Base-by-base conservation (phyloP, 1,140 invertebrate species). In the Lepeophtheirus salmonis region DNA sequence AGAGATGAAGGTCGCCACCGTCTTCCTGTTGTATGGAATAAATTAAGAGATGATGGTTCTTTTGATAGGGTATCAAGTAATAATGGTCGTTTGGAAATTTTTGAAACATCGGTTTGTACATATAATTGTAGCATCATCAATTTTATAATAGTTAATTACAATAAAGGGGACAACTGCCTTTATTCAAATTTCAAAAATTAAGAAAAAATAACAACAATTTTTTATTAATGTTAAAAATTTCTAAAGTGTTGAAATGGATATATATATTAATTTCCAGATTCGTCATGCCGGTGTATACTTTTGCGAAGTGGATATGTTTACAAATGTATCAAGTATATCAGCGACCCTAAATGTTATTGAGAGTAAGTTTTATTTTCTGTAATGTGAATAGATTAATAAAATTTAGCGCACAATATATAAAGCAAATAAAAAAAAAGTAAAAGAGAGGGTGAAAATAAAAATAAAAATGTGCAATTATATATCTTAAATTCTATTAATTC, bases 31-130 rank as follows among this genome's bases (percentile, higher is more conserved):
- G 75, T 76, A 23, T 90, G 87, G 87, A 66, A 74, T 0, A 76
- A 84, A 60, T 80, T 78, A 51, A 80, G 81, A 60, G 80, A 80
- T 24, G 69, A 75, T 22, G 77, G 80, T 0, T 67, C 91, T 25
- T 87, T 86, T 26, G 69, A 77, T 0, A 82, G 81, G 18, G 80
- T 80, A 16, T 74, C 72, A 14, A 83, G 88, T 66, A 71, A 72
- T 18, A 79, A 80, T 56, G 86, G 87, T 57, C 79, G 87, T 50
- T 70, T 91, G 26, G 86, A 88, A 74, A 87, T 91, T 68, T 83
- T 81, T 1, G 82, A 84, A 66, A 84, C 91, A 62, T 79, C 84
- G 65, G 79, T 80, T 70, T 72, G 71, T 63, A 20, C 26, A 23
- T 6, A n/a, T 10, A 63, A 16, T 64, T 54, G n/a, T n/a, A n/a